Evolutionary conservation across 2,888 invertebrate genomes (phyloP), one percentile per base, ranked within the genome.

Genomic region (Drosophila crucigera): DNA sequence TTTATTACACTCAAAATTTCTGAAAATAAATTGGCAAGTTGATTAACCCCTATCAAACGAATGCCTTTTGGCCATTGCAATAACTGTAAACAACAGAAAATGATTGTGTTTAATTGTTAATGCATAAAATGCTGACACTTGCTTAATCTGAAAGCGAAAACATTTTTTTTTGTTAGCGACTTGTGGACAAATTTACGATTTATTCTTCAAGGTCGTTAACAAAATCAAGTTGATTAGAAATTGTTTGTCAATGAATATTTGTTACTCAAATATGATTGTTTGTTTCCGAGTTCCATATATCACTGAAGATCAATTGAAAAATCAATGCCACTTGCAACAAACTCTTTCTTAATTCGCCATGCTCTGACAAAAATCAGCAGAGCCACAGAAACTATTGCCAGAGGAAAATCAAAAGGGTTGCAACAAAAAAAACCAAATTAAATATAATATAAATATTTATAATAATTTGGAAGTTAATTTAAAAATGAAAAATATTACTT

Each of bases 231-330:
- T 68, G 22, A 30, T n/a, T 47, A 31, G 31, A 58, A 62, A 11
- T 35, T 9, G 2, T 52, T 37, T n/a, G 16, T 11, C 37, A 63
- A 50, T 41, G 10, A 43, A 43, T 19, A 50, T 54, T 41, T 62
- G 43, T 31, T 60, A 28, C 47, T 22, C n/a, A 55, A 52, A 37
- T 50, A 30, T 35, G 19, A 55, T 28, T 39, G 28, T 22, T 47
- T 16, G n/a, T 56, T 19, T 16, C 37, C 28, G 10, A 37, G 33
- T 33, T 5, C 9, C n/a, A 11, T 31, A 70, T 39, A 37, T 52
- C 52, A 22, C 6, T 37, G 7, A 19, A 33, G 30, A 50, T 59
- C 58, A 67, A 67, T 59, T 67, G 33, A 53, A 9, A 41, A 68
- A 37, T 47, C 19, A 63, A 55, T 33, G 9, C 22, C 31, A 28